Conservation (phyloP, 2,113 vertebrate genomes). For the Lophochroa leadbeateri region DNA sequence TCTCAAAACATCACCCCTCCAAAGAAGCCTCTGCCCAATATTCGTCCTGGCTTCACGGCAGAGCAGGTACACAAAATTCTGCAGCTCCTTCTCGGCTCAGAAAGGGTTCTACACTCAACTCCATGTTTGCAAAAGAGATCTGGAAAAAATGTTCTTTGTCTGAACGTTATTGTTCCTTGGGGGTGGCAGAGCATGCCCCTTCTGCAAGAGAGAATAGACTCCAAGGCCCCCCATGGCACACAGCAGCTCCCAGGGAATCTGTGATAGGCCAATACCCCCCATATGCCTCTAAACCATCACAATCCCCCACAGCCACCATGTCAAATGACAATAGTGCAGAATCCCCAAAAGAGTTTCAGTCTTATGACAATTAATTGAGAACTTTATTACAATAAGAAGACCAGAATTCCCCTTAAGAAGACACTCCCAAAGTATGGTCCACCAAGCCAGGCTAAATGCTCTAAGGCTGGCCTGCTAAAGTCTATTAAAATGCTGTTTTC, state of each 20-base stretch:
- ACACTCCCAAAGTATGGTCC: constrained; percentile 33
- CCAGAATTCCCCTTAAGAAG: constrained; percentile 44
- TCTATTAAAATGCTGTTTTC: constrained; percentile 20
- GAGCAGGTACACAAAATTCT: not conserved
- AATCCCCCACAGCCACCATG: constrained; percentile 50
- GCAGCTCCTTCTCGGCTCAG: not conserved
- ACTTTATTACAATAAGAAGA: constrained; percentile 47
- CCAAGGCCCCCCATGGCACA: constrained; percentile 60
- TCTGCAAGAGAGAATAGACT: constrained; percentile 59
- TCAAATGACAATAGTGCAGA: constrained; percentile 65
- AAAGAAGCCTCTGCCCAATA: not conserved
- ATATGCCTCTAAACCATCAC: constrained; percentile 50
- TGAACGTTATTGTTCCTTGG: constrained; percentile 56
- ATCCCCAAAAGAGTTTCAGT: constrained; percentile 61
- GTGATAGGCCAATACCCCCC: constrained; percentile 63
- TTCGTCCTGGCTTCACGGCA: not conserved
- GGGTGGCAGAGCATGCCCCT: constrained; percentile 63
- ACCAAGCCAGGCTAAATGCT: not conserved
- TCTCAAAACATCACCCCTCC: not conserved
- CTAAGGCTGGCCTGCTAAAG: not conserved
- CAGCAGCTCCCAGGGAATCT: constrained; percentile 53
- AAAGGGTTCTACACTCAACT: constrained; percentile 36
- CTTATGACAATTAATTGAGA: constrained; percentile 55
- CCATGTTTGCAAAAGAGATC: constrained; percentile 50
- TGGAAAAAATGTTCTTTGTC: constrained; percentile 67